A percentile compares a stretch with the other conserved stretches of the same genome.
Conservation (phyloP, 2,888 invertebrate genomes). For the Drosophila crucigera region DNA sequence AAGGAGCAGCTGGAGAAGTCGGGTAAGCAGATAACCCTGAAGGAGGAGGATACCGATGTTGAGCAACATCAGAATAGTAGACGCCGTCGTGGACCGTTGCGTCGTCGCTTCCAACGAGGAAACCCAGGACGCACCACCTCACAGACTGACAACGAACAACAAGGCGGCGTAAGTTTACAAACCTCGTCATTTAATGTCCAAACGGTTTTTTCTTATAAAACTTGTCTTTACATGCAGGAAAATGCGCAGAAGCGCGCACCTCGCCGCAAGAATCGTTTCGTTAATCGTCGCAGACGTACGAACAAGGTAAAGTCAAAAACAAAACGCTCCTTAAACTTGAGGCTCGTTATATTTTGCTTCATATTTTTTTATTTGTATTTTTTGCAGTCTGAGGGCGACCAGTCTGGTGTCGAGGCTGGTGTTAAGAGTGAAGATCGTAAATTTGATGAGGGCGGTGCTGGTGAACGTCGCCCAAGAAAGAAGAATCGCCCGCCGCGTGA, state of each 20-base stretch:
- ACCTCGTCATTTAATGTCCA: neutral
- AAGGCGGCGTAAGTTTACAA: constrained; percentile 68
- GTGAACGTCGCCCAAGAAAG: constrained; percentile 69
- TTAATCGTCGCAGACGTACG: constrained; percentile 82
- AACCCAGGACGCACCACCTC: constrained; percentile 85
- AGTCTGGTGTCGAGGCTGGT: constrained; percentile 82
- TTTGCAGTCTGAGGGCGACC: constrained; percentile 83
- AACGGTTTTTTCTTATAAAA: neutral
- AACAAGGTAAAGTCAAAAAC: constrained; percentile 73
- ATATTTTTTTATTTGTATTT: neutral
- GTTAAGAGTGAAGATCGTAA: constrained; percentile 83
- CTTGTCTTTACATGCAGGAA: constrained; percentile 42
- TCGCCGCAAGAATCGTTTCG: constrained; percentile 78
- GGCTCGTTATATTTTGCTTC: neutral
- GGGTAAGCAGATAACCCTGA: constrained; percentile 88
- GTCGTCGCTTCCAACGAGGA: constrained; percentile 85
- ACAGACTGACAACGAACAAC: constrained; percentile 83
- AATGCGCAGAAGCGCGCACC: constrained; percentile 75
- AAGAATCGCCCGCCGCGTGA: constrained; percentile 79
- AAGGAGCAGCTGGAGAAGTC: constrained; percentile 90
- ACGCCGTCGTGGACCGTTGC: constrained; percentile 84
- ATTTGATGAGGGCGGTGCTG: constrained; percentile 61
- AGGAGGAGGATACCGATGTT: constrained; percentile 90
- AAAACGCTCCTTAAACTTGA: neutral
- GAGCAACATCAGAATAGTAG: constrained; percentile 87